Evolutionary conservation across 2,797 vertebrate species (phyloP).

Genomic region (Pseudochromis fuscus): DNA sequence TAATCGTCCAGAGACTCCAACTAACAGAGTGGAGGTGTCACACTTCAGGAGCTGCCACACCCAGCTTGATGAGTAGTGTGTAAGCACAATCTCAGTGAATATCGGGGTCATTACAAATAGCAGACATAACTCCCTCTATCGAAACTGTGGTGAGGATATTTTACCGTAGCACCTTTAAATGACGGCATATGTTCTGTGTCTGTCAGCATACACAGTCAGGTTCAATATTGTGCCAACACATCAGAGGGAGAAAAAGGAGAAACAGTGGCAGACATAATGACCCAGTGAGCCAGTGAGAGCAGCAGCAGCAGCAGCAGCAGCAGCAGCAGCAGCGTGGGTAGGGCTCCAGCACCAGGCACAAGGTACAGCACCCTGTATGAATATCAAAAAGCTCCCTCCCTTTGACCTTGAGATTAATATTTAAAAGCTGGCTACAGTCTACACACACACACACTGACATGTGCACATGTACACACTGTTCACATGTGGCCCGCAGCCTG

Average conservation of each 20-base stretch:
- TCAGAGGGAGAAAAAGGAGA: constrained; percentile 59
- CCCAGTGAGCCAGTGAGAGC: constrained; percentile 70
- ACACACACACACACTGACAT: constrained; percentile 62
- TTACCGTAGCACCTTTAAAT: constrained; percentile 47
- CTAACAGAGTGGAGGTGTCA: no score
- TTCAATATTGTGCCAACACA: constrained; percentile 56
- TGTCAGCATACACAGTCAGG: constrained; percentile 40
- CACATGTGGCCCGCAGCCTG: constrained; percentile 67
- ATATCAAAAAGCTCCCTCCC: constrained; percentile 84
- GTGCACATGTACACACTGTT: constrained; percentile 47
- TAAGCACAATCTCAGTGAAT: no score
- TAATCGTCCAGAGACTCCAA: no score
- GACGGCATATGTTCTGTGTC: constrained; percentile 43
- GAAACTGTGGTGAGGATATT: neutral
- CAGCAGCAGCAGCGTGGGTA: constrained; percentile 61
- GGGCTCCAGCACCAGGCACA: constrained; percentile 66
- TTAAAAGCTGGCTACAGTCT: constrained; percentile 81
- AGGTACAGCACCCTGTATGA: constrained; percentile 80
- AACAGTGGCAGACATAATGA: constrained; percentile 76
- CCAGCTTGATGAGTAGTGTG: no score
- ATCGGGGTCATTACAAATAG: neutral
- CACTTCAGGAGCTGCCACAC: no score
- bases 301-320: constrained; percentile 54
- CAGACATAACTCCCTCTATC: constrained; percentile 11
- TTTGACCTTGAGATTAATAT: constrained; percentile 88